phyloP scores from a whole-genome alignment of 2,113 vertebrate species.

The Nothoprocta pentlandii region DNA sequence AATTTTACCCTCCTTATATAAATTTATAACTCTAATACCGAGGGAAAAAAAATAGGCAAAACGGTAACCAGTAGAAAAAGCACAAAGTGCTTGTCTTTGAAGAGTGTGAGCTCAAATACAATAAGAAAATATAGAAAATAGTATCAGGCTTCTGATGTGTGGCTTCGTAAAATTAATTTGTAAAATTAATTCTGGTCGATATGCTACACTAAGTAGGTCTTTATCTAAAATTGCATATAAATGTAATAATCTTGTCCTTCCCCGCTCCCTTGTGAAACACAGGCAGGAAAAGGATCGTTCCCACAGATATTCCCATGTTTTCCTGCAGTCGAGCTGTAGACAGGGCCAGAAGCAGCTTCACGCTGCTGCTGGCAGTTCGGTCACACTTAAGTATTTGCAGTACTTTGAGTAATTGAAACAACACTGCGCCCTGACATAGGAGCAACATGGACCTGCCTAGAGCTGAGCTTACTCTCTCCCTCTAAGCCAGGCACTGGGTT shows the following conservation, averaged over 20 bases:
- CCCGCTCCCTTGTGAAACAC: accelerated
- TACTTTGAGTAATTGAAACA: neutral
- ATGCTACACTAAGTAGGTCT: neutral
- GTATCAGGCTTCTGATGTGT: neutral
- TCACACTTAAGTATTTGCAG: neutral
- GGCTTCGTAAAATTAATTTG: neutral
- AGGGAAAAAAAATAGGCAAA: neutral
- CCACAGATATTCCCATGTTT: accelerated
- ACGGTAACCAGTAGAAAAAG: neutral
- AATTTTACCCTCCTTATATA: constrained; percentile 37
- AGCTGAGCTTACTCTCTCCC: neutral
- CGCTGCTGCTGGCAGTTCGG: accelerated
- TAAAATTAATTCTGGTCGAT: neutral
- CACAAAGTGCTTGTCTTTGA: neutral
- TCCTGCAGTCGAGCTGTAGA: too few relatives aligned
- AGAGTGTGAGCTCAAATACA: neutral
- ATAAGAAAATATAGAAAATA: neutral
- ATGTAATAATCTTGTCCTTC: neutral
- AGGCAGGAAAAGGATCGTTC: neutral
- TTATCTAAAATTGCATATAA: neutral
- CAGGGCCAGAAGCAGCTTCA: too few relatives aligned
- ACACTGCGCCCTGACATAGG: neutral
- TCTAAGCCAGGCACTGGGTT: neutral
- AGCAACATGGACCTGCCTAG: neutral
- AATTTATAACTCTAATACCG: constrained; percentile 13